These are phyloP conservation scores for Xylocopa sonorina DNA, from an alignment of 1,140 invertebrate species.

Conservation along the genomic window DNA sequence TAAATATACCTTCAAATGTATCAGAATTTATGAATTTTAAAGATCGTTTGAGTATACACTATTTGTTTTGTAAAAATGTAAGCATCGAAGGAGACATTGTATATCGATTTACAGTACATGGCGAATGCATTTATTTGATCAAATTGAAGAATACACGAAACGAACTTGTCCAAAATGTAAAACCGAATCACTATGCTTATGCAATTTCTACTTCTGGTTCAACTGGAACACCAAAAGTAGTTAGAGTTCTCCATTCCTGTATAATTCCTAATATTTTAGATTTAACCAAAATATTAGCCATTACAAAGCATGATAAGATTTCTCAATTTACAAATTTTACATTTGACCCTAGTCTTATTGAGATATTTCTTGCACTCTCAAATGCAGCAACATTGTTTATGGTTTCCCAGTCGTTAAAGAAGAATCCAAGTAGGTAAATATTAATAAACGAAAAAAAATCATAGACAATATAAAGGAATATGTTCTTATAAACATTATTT, in stretches of 20 bases:
- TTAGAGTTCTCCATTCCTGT: constrained; percentile 84
- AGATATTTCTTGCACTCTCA: constrained; percentile 87
- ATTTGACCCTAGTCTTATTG: constrained; percentile 92
- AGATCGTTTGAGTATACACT: constrained; percentile 54
- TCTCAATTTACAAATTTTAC: constrained; percentile 89
- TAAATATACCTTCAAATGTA: constrained; percentile 57
- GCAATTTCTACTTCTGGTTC: constrained; percentile 86
- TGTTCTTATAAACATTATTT: not conserved
- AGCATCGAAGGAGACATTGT: constrained; percentile 45
- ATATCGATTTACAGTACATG: constrained; percentile 53
- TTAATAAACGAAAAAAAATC: not conserved
- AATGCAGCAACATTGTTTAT: constrained; percentile 86
- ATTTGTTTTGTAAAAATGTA: constrained; percentile 64
- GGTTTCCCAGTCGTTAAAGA: constrained; percentile 82
- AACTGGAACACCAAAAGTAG: constrained; percentile 85
- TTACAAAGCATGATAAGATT: constrained; percentile 84
- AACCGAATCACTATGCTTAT: constrained; percentile 80
- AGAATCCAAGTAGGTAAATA: constrained; percentile 73
- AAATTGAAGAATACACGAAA: constrained; percentile 51
- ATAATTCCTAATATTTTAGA: constrained; percentile 86
- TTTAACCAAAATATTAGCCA: constrained; percentile 82
- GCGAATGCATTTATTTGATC: constrained; percentile 59
- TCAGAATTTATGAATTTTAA: constrained; percentile 37
- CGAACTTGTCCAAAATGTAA: constrained; percentile 16
- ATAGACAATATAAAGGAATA: not conserved